phyloP scores from a whole-genome alignment of 1,140 invertebrate genomes.

The Callitettix versicolor region DNA sequence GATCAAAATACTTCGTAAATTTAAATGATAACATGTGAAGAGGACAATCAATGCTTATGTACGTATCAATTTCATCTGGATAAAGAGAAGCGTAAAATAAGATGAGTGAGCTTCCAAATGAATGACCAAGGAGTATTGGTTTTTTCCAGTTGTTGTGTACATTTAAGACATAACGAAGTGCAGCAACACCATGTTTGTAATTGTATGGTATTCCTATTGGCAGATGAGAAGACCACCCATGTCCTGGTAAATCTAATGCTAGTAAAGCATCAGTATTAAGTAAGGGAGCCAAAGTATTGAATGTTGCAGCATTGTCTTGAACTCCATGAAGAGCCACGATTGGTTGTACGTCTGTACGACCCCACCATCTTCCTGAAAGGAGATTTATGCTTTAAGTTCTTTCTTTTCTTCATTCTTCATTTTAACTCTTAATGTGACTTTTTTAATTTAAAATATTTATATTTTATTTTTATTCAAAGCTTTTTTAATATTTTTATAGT shows the following conservation, averaged over 20 bases:
- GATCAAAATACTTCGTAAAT: constrained; percentile 22
- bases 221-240: constrained; percentile 69
- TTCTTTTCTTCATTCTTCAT: too few species aligned
- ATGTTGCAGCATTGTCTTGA: constrained; percentile 80
- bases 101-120: constrained; percentile 63
- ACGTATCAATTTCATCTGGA: constrained; percentile 56
- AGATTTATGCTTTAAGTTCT: too few species aligned
- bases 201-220: constrained; percentile 57
- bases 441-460: too few species aligned
- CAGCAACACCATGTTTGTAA: constrained; percentile 52
- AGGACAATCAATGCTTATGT: constrained; percentile 58
- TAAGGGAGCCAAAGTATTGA: constrained; percentile 65
- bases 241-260: constrained; percentile 67
- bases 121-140: constrained; percentile 66
- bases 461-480: too few species aligned
- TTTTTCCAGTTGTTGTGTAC: constrained; percentile 69
- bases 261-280: constrained; percentile 46
- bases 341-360: constrained; percentile 50
- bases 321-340: constrained; percentile 78
- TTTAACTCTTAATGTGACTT: too few species aligned
- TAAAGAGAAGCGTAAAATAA: constrained; percentile 67
- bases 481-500: too few species aligned
- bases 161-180: constrained; percentile 42
- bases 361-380: constrained; percentile 64
- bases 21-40: constrained; percentile 28